Conservation (phyloP, 1,140 invertebrate genomes). For the Pseudomyrmex pallidus region DNA sequence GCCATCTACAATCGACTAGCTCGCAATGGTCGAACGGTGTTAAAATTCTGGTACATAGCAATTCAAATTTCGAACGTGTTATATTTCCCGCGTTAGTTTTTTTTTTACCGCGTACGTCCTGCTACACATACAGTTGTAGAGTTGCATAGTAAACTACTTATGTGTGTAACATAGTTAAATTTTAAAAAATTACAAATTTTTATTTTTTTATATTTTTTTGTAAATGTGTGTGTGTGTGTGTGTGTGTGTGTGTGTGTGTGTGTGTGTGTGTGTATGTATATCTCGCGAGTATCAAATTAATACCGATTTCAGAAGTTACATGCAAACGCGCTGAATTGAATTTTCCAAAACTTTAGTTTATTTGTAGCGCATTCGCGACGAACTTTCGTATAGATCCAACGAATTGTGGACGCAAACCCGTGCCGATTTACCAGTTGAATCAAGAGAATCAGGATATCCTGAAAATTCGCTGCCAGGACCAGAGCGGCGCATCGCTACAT, state of each 20-base stretch:
- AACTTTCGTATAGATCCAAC: constrained; percentile 14
- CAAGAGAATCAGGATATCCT: constrained; percentile 52
- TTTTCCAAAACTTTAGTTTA: constrained; percentile 23
- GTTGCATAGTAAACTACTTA: too few relatives aligned
- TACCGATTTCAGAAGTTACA: not conserved
- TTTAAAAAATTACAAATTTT: too few relatives aligned
- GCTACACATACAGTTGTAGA: not conserved
- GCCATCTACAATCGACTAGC: not conserved
- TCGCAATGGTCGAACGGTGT: not conserved
- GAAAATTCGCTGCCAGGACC: constrained; percentile 35
- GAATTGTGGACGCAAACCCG: constrained; percentile 27
- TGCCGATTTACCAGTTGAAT: constrained; percentile 54
- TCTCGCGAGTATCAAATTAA: too few relatives aligned
- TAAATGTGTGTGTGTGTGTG: not conserved
- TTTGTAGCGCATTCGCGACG: constrained; percentile 34
- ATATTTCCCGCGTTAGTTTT: not conserved
- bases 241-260: not conserved
- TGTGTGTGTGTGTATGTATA: too few relatives aligned
- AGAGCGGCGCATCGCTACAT: constrained; percentile 48
- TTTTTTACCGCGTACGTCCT: not conserved
- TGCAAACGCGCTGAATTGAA: not conserved
- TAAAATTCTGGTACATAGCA: not conserved
- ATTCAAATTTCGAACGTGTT: constrained; percentile 26
- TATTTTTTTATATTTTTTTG: too few relatives aligned
- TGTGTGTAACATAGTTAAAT: too few relatives aligned